phyloP scores from a whole-genome alignment of 2,888 invertebrate species.

The Deilephila elpenor region DNA sequence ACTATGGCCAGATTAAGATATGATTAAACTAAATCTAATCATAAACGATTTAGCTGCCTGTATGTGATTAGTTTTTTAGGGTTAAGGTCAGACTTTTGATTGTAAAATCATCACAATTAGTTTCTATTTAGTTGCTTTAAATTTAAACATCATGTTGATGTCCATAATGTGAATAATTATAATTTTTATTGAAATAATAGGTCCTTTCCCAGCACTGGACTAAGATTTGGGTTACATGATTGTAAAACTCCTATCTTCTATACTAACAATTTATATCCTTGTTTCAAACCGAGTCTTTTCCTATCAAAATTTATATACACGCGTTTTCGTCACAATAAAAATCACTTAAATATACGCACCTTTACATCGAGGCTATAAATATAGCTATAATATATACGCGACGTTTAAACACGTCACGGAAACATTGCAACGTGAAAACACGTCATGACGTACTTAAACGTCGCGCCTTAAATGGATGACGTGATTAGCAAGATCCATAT shows the following conservation, averaged over 20 bases:
- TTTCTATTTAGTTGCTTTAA: no score
- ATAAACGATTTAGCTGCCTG: no score
- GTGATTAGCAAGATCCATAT: conserved; percentile 1
- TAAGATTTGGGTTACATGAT: not conserved
- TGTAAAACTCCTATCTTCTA: conserved; percentile 16
- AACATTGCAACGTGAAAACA: not conserved
- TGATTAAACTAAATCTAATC: no score
- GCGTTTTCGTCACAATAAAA: conserved; percentile 1
- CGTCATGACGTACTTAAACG: conserved; percentile 2
- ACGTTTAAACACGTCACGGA: conserved; percentile 12
- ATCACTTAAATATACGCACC: conserved; percentile 17
- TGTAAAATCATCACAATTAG: no score
- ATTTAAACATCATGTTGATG: no score
- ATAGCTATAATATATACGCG: conserved; percentile 15
- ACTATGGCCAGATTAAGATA: no score
- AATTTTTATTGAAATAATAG: not conserved
- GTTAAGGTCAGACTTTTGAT: no score
- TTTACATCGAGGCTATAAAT: conserved; percentile 17
- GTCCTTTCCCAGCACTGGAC: not conserved
- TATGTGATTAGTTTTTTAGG: no score
- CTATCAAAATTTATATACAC: conserved; percentile 15
- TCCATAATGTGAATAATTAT: no score
- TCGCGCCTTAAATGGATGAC: conserved; percentile 20
- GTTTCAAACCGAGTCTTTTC: not conserved
- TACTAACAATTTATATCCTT: conserved; percentile 12